These are phyloP conservation scores for Ceyx erithaca DNA, from an alignment of 2,797 vertebrate species.

Conservation along the genomic window DNA sequence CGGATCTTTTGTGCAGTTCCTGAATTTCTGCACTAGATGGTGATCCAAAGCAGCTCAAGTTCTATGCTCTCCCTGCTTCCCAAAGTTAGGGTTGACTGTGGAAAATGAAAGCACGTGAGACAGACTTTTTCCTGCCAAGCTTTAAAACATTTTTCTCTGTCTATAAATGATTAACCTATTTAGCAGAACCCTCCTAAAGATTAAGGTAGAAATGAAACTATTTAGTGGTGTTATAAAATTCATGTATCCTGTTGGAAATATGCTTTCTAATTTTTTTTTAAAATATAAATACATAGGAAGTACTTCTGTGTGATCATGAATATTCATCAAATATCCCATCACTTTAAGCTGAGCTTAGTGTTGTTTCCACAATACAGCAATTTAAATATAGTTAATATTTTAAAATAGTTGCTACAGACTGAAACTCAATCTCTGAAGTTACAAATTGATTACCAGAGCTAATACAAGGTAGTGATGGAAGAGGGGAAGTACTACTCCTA, in stretches of 20 bases:
- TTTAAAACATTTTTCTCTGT: neutral
- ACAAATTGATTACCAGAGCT: neutral
- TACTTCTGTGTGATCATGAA: neutral
- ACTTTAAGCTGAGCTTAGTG: neutral
- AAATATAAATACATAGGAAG: neutral
- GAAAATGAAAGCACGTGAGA: neutral
- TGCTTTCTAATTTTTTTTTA: neutral
- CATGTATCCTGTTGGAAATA: neutral
- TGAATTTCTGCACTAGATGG: constrained; percentile 74
- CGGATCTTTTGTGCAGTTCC: constrained; percentile 42
- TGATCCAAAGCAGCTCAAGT: constrained; percentile 65
- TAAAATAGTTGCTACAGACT: neutral
- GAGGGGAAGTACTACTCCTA: neutral
- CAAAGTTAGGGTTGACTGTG: neutral
- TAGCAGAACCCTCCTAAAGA: neutral
- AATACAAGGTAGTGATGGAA: neutral
- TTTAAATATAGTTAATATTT: neutral
- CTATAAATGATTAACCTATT: neutral
- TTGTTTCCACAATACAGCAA: neutral
- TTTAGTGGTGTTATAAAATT: neutral
- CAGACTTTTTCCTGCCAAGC: neutral
- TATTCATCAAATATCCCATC: neutral
- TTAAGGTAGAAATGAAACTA: neutral
- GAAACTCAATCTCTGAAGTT: neutral
- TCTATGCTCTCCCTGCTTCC: neutral